phyloP scores from a whole-genome alignment of 2,113 vertebrate species.

The Tautogolabrus adspersus region DNA sequence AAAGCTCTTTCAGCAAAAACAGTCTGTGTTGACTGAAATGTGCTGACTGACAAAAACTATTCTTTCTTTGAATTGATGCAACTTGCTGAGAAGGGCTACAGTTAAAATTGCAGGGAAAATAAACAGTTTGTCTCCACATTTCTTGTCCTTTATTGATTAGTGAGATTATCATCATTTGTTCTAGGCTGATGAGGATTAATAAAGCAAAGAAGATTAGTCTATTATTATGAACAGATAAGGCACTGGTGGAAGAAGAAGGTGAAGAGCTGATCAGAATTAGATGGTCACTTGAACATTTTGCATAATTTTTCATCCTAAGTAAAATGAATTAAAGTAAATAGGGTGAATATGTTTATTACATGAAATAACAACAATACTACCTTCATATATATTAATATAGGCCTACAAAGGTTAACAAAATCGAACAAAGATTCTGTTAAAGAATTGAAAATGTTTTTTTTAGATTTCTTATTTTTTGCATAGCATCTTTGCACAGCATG shows the following conservation, averaged over 20 bases:
- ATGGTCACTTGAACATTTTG: neutral
- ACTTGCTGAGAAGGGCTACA: neutral
- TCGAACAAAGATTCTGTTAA: too few species aligned
- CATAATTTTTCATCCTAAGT: neutral
- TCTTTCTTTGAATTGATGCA: neutral
- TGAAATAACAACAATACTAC: too few species aligned
- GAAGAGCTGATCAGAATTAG: neutral
- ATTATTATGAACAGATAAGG: neutral
- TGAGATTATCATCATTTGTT: conserved; percentile 8
- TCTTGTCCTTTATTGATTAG: neutral
- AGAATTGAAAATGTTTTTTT: too few species aligned
- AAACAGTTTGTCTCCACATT: neutral
- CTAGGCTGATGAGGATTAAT: conserved; percentile 35
- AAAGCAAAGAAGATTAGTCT: conserved; percentile 44
- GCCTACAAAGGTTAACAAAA: too few species aligned
- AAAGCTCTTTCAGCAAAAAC: neutral
- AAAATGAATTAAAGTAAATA: neutral
- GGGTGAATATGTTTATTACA: too few species aligned
- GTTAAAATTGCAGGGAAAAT: neutral
- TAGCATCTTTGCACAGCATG: too few species aligned
- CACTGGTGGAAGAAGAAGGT: neutral
- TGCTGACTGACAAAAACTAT: too few species aligned
- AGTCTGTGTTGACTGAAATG: neutral
- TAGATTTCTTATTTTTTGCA: too few species aligned
- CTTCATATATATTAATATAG: too few species aligned